Conservation (phyloP, 2,888 invertebrate genomes). For the Desoria tigrina region DNA sequence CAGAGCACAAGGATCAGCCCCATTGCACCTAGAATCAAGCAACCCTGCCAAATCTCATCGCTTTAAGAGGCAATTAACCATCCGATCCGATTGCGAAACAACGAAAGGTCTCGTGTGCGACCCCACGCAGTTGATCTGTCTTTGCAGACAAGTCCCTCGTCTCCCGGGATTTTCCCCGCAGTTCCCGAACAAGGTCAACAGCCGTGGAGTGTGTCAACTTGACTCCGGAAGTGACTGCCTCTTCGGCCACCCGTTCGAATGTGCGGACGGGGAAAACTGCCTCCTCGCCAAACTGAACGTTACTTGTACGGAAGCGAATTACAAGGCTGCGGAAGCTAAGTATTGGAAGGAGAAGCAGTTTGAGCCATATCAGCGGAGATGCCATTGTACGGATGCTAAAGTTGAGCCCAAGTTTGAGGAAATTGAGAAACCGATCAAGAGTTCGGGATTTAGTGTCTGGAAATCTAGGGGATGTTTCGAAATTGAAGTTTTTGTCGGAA, state of each 20-base stretch:
- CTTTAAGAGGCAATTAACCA: too few species aligned
- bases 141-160: not conserved
- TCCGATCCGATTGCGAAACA: not conserved
- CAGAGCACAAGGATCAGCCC: too few species aligned
- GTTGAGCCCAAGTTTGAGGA: not conserved
- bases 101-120: not conserved
- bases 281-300: not conserved
- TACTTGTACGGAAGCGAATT: not conserved
- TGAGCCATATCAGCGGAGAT: not conserved
- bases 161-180: not conserved
- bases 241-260: not conserved
- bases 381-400: not conserved
- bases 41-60: too few species aligned
- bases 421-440: not conserved
- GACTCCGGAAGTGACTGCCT: conserved; percentile 5
- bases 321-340: not conserved
- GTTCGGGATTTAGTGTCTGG: too few species aligned
- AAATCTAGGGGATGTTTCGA: too few species aligned
- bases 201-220: not conserved
- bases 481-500: too few species aligned
- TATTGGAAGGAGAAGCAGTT: not conserved
- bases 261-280: conserved; percentile 2
- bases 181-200: not conserved
- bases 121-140: not conserved
- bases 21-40: too few species aligned